Conservation (phyloP, 2,113 vertebrate genomes). For the Cephalopterus ornatus region DNA sequence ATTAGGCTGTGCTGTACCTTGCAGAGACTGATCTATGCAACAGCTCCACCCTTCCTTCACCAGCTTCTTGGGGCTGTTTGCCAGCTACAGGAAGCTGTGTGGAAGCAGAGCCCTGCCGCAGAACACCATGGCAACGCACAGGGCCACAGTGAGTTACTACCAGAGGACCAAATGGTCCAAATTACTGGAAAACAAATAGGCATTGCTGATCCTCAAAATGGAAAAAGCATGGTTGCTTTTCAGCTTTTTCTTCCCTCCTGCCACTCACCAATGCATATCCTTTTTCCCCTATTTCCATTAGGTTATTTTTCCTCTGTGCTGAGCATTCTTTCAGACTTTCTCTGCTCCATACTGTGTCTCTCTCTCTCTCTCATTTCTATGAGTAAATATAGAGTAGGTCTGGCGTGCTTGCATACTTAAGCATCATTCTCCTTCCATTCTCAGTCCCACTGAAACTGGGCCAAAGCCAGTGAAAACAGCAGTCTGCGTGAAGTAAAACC, state of each 20-base stretch:
- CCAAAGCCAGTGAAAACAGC: not conserved
- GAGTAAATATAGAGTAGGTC: not conserved
- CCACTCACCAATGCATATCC: not conserved
- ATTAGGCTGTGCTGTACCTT: slow-evolving; percentile 8
- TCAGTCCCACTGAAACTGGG: not conserved
- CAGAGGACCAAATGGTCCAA: not conserved
- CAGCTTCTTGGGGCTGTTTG: not conserved
- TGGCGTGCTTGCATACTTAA: not conserved
- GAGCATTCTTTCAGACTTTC: not conserved
- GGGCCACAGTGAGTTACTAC: not conserved
- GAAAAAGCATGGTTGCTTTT: not conserved
- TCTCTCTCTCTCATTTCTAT: not conserved
- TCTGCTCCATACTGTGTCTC: not conserved
- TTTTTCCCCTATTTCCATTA: not conserved
- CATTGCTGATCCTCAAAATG: not conserved
- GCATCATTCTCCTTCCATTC: not conserved
- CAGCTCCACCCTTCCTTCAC: slow-evolving; percentile 1
- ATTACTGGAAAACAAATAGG: not conserved
- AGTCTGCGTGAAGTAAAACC: not conserved
- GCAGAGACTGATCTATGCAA: not conserved
- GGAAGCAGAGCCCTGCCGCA: not conserved
- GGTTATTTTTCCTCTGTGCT: not conserved
- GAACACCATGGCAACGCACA: not conserved
- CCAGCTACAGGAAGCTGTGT: not conserved
- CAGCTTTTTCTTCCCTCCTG: not conserved